Conservation (phyloP, 1,140 invertebrate genomes). For the Sesamia nonagrioides region DNA sequence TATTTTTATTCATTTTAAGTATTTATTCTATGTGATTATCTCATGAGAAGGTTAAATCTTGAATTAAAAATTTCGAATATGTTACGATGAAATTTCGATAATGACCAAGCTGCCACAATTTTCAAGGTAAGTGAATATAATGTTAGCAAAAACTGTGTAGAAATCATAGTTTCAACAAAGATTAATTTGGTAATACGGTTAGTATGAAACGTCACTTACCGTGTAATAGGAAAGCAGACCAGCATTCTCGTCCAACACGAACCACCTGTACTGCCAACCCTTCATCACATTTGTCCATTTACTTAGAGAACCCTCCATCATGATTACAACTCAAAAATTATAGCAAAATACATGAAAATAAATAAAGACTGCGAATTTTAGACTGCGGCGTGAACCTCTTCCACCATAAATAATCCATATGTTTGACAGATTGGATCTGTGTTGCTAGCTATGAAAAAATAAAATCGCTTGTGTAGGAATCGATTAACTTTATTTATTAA, state of each 20-base stretch:
- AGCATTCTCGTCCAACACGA: slow-evolving; percentile 98
- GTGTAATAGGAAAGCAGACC: slow-evolving; percentile 99
- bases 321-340: slow-evolving; percentile 78
- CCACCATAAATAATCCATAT: slow-evolving; percentile 82
- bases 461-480: not conserved
- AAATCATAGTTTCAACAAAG: slow-evolving; percentile 30
- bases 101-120: not conserved
- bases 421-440: slow-evolving; percentile 70
- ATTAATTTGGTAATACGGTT: slow-evolving; percentile 44
- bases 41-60: not conserved
- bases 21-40: not conserved
- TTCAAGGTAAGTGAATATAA: not conserved
- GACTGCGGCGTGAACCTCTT: slow-evolving; percentile 68
- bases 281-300: slow-evolving; percentile 99
- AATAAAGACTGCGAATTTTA: slow-evolving; percentile 76
- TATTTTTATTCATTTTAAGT: slow-evolving; percentile 13
- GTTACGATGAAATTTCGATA: not conserved
- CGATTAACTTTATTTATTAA: not conserved
- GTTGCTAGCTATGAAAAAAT: slow-evolving; percentile 60
- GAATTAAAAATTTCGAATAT: not conserved
- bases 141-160: not conserved
- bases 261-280: slow-evolving; percentile 99
- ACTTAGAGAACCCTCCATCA: slow-evolving; percentile 98
- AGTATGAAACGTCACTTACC: slow-evolving; percentile 90
- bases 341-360: slow-evolving; percentile 76